Conservation (phyloP, 2,888 invertebrate genomes). For the Phalera bucephala region DNA sequence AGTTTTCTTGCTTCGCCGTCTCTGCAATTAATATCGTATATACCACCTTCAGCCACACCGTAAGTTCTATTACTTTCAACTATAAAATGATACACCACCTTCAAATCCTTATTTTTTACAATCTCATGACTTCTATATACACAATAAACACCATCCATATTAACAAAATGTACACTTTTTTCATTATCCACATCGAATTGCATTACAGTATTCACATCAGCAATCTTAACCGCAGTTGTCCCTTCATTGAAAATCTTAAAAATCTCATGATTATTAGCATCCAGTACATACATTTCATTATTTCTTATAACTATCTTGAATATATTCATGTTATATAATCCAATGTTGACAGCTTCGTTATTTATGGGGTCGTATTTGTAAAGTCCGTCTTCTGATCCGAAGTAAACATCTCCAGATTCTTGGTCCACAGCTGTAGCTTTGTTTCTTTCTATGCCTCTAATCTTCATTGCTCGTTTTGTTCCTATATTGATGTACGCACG, state of each 20-base stretch:
- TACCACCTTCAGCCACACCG: constrained; percentile 52
- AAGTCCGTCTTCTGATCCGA: constrained; percentile 68
- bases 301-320: constrained; percentile 65
- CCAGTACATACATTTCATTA: constrained; percentile 64
- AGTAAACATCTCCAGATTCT: constrained; percentile 66
- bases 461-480: constrained; percentile 56
- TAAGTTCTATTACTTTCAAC: constrained; percentile 54
- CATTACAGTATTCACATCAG: constrained; percentile 58
- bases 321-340: constrained; percentile 66
- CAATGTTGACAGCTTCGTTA: constrained; percentile 56
- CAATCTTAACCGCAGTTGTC: constrained; percentile 42
- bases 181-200: constrained; percentile 64
- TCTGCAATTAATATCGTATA: constrained; percentile 59
- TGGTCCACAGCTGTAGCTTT: constrained; percentile 66
- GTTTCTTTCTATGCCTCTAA: constrained; percentile 60
- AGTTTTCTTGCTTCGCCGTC: constrained; percentile 64
- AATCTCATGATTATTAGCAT: constrained; percentile 67
- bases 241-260: constrained; percentile 61
- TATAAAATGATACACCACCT: constrained; percentile 55
- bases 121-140: constrained; percentile 46
- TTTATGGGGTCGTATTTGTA: constrained; percentile 62
- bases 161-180: constrained; percentile 61
- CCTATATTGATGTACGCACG: constrained; percentile 60
- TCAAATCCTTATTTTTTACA: constrained; percentile 60
- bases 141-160: constrained; percentile 69